Evolutionary conservation across 1,140 invertebrate species (phyloP).

Genomic region (Megalopta genalis): DNA sequence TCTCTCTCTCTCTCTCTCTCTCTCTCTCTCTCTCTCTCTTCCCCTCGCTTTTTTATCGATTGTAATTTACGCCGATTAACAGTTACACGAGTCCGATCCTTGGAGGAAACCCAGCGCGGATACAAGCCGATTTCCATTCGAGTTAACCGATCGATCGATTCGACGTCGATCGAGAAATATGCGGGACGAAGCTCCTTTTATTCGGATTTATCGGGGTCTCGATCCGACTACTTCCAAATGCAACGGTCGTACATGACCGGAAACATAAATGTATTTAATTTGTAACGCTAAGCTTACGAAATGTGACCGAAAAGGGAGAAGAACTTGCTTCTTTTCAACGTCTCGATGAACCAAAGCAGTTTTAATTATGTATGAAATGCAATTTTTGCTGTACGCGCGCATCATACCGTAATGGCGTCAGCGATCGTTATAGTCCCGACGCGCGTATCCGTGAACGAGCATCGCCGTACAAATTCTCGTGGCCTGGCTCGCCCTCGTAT

Average conservation of each 20-base stretch:
- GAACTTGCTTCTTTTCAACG: too few species aligned
- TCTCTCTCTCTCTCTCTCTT: neutral
- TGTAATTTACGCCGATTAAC: conserved; percentile 64
- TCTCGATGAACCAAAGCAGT: too few species aligned
- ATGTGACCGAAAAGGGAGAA: too few species aligned
- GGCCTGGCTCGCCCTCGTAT: too few species aligned
- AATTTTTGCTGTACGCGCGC: too few species aligned
- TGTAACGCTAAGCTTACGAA: too few species aligned
- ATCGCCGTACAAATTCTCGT: too few species aligned
- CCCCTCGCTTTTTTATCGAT: conserved; percentile 9
- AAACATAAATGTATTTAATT: neutral
- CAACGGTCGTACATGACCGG: neutral
- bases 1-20: neutral
- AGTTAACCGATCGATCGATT: conserved; percentile 6
- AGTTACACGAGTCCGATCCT: conserved; percentile 40
- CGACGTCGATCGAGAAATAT: neutral
- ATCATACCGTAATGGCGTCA: too few species aligned
- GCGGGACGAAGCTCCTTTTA: neutral
- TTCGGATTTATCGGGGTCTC: neutral
- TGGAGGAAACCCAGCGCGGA: neutral
- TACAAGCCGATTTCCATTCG: neutral
- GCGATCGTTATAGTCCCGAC: too few species aligned
- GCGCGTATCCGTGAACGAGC: too few species aligned
- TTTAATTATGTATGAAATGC: too few species aligned
- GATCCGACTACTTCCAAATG: neutral